Base-by-base conservation (phyloP, 2,797 vertebrate species). In the Setipinna tenuifilis region DNA sequence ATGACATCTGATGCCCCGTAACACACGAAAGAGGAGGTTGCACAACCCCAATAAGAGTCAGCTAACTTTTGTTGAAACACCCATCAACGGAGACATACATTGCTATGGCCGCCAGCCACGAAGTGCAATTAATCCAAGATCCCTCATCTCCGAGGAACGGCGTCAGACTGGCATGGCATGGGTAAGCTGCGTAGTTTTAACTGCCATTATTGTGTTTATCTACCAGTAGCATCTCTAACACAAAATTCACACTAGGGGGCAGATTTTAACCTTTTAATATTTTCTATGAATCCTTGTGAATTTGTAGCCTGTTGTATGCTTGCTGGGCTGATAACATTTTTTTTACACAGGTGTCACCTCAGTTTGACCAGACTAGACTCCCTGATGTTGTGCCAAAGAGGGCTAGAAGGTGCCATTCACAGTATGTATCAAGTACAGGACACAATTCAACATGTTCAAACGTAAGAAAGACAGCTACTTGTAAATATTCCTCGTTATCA, bases 1-100 rank as follows among this genome's bases (percentile, higher is more conserved):
- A 91, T 93, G 91, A 89, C 85, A 87, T 90, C 92, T 93, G 92
- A 99, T 99, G 98, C 97, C 98, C 93, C 96, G 95, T 0, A 96
- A 94, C 92, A 95, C 86, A 46, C 44, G 88, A 85, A 97, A 95
- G 90, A 83, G 54, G 9, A 14, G 17, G 17, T 84, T 85, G 59
- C 75, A 68, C 2, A 87, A 14, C 71, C 86, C 92, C 23, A 89
- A 87, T 9, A 98, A 94, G 91, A 87, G 94, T 89, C 93, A 95
- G 41, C 92, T 99, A 93, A 87, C 88, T 16, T 99, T 99, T 92
- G 84, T 92, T 88, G 96, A 99, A 41, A 93, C 86, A 12, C 95
- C 97, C 9, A 16, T 90, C 84, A 87, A 94, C 88, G 96, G 96
- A 83, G 90, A 93, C 84, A 90, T 90, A 91, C 93, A 94, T 85